Evolutionary conservation across 2,113 vertebrate genomes (phyloP), one percentile per base, ranked within the genome.

Genomic region (Planiliza haematocheilus): DNA sequence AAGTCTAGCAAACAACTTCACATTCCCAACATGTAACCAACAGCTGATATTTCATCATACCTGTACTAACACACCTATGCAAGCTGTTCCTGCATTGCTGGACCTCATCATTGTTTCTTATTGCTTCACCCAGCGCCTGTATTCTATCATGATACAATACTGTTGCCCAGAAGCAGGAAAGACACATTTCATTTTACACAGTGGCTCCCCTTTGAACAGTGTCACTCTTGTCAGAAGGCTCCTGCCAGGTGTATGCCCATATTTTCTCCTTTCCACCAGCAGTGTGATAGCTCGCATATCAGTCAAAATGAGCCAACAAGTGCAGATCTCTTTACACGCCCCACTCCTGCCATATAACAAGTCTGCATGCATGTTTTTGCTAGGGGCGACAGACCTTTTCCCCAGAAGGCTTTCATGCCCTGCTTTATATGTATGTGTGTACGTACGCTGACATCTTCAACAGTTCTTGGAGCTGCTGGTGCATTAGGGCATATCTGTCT

Each of bases 371-470:
- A 65, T 74, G 55, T 81, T 79, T 79, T 67, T 10, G 76, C 77
- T 39, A 11, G n/a, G 43, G 67, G 76, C 20, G 62, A 83, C 73
- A 79, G 79, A 79, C 75, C 43, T 83, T 74, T 70, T 37, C 38
- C 63, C 70, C 82, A 73, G 60, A 78, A 75, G 59, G 60, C 69
- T 80, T 79, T 76, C 37, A 53, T 64, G 67, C 34, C 42, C 51
- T 52, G 61, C 78, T 81, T 78, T 82, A 62, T 79, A 72, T 83
- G 75, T 72, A 36, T 11, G 16, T 18, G 63, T 74, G 68, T 21
- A 49, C 37, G 30, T 52, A 74, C 67, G 63, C 61, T 81, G 86
- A 86, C 82, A 83, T 89, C 71, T 84, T 79, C 77, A 83, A 46
- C 81, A 51, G 65, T 67, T 75, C 64, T 58, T 17, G 66, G 60